phyloP scores from a whole-genome alignment of 2,113 vertebrate species.

The Hemibates koningsi region DNA sequence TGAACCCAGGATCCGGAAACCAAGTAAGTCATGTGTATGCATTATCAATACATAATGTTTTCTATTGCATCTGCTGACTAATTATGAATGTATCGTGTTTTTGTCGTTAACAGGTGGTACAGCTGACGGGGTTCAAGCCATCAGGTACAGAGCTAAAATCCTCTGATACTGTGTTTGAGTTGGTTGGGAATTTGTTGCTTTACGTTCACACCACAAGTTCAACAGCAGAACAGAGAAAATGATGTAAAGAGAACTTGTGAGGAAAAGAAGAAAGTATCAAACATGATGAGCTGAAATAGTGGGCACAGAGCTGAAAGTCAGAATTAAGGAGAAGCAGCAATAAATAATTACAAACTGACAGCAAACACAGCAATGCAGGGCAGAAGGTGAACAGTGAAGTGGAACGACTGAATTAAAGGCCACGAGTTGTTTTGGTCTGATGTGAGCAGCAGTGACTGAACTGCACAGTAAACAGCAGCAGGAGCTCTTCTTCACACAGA shows the following conservation, averaged over 20 bases:
- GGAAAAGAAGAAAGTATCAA: neutral
- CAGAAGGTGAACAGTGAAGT: neutral
- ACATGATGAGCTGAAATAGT: neutral
- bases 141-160: slow-evolving; percentile 68
- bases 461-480: neutral
- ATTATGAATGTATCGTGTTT: neutral
- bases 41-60: neutral
- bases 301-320: neutral
- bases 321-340: neutral
- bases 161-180: neutral
- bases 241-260: neutral
- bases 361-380: neutral
- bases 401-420: neutral
- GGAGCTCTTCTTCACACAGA: neutral
- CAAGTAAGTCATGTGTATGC: slow-evolving; percentile 52
- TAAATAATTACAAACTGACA: neutral
- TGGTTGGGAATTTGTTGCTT: neutral
- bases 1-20: slow-evolving; percentile 59
- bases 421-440: neutral
- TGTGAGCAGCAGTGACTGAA: neutral
- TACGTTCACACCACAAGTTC: neutral
- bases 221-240: neutral
- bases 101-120: slow-evolving; percentile 73
- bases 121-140: slow-evolving; percentile 84
- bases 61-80: neutral